A percentile compares a stretch with the other conserved stretches of the same genome.
These are phyloP conservation scores for Zosterops hypoxanthus DNA, from an alignment of 2,113 vertebrate species.

Conservation along the genomic window DNA sequence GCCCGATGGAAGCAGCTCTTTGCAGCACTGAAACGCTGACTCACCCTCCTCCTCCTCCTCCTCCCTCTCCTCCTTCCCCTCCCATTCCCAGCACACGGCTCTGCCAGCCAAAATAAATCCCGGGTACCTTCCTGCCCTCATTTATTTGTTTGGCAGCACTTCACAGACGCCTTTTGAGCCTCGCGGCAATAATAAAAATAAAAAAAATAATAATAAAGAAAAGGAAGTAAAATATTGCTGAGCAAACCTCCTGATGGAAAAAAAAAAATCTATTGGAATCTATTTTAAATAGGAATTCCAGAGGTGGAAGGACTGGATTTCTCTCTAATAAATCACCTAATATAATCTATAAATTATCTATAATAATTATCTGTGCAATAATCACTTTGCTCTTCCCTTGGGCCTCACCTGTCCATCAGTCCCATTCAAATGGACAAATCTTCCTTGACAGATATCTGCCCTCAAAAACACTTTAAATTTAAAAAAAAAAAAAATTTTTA, in stretches of 20 bases:
- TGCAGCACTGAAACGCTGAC: slow-evolving; percentile 42
- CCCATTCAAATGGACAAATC: fast-evolving
- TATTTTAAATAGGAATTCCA: background rate
- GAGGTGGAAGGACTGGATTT: background rate
- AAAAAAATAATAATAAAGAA: too few species aligned
- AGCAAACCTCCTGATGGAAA: slow-evolving; percentile 8
- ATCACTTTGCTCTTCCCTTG: background rate
- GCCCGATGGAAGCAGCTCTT: background rate
- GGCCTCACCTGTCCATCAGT: background rate
- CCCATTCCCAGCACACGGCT: background rate
- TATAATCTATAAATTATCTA: background rate
- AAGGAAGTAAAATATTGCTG: background rate
- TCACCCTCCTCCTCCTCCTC: slow-evolving; percentile 33
- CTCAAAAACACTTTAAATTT: background rate
- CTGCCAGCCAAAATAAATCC: slow-evolving; percentile 51
- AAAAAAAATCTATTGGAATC: background rate
- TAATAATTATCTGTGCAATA: background rate
- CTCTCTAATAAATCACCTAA: background rate
- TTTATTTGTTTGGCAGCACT: slow-evolving; percentile 45
- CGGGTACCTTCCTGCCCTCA: slow-evolving; percentile 48
- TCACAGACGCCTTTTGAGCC: background rate
- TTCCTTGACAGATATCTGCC: background rate
- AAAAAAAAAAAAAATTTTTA: too few species aligned
- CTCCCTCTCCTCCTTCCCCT: background rate
- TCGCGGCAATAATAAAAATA: background rate